phyloP scores from a whole-genome alignment of 1,140 invertebrate genomes.

The Hyposmocoma kahamanoa region DNA sequence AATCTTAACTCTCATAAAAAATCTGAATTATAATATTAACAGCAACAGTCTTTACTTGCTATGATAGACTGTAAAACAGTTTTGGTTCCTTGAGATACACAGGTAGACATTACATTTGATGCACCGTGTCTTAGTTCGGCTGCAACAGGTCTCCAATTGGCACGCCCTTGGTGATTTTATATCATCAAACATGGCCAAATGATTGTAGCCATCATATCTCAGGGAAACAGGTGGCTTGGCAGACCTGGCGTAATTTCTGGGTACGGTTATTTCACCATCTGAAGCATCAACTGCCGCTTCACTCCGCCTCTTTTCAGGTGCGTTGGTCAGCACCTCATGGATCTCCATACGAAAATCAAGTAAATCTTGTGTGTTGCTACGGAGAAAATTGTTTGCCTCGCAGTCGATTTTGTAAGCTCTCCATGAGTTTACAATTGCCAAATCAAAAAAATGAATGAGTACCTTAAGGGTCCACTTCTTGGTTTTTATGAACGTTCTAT shows the following conservation, averaged over 20 bases:
- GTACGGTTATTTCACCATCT: neutral
- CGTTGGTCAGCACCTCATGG: slow-evolving; percentile 7
- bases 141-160: neutral
- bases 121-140: slow-evolving; percentile 7
- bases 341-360: slow-evolving; percentile 20
- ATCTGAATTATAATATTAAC: too few species aligned
- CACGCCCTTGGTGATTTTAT: slow-evolving; percentile 7
- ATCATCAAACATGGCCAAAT: slow-evolving; percentile 5
- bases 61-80: slow-evolving; percentile 8
- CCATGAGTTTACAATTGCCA: slow-evolving; percentile 19
- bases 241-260: neutral
- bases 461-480: slow-evolving; percentile 27
- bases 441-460: slow-evolving; percentile 20
- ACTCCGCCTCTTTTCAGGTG: neutral
- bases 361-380: slow-evolving; percentile 11
- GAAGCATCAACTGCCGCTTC: neutral
- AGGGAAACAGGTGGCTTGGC: neutral
- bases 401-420: slow-evolving; percentile 19
- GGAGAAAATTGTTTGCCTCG: slow-evolving; percentile 5
- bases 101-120: slow-evolving; percentile 6
- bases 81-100: slow-evolving; percentile 1
- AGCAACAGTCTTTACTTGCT: too few species aligned
- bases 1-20: too few species aligned
- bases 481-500: slow-evolving; percentile 21
- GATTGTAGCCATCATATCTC: slow-evolving; percentile 9